Evolutionary conservation across 2,113 vertebrate species (phyloP).

Genomic region (Penelope pileata): DNA sequence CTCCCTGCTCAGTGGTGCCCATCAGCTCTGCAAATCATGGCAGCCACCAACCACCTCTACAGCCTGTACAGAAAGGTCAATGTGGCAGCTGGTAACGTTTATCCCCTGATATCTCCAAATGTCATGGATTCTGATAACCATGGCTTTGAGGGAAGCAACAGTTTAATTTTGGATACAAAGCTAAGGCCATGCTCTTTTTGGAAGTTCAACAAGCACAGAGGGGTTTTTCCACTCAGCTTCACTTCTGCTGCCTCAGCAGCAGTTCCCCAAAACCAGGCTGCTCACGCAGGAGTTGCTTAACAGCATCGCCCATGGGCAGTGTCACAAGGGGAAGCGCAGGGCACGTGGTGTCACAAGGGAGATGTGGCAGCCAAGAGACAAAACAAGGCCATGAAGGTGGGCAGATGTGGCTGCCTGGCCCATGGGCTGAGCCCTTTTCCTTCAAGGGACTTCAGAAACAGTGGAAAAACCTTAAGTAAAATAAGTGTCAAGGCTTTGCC

Average conservation of each 20-base stretch:
- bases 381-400: not conserved
- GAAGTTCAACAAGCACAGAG: not conserved
- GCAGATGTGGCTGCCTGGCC: not conserved
- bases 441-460: not conserved
- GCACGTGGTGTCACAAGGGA: not conserved
- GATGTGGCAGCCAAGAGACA: not conserved
- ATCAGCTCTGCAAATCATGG: not conserved
- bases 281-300: not conserved
- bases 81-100: not conserved
- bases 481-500: not conserved
- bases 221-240: slow-evolving; percentile 60
- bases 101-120: not conserved
- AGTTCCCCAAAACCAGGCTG: slow-evolving; percentile 48
- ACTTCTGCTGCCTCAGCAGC: slow-evolving; percentile 56
- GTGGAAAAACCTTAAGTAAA: not conserved
- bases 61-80: not conserved
- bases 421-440: not conserved
- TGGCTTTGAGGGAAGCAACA: not conserved
- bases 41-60: not conserved
- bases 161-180: not conserved
- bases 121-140: not conserved
- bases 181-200: not conserved
- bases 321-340: slow-evolving; percentile 10
- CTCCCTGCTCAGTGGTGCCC: not conserved
- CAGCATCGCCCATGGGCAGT: not conserved